Base-by-base conservation (phyloP, 1,140 invertebrate species). In the Venturia canescens region DNA sequence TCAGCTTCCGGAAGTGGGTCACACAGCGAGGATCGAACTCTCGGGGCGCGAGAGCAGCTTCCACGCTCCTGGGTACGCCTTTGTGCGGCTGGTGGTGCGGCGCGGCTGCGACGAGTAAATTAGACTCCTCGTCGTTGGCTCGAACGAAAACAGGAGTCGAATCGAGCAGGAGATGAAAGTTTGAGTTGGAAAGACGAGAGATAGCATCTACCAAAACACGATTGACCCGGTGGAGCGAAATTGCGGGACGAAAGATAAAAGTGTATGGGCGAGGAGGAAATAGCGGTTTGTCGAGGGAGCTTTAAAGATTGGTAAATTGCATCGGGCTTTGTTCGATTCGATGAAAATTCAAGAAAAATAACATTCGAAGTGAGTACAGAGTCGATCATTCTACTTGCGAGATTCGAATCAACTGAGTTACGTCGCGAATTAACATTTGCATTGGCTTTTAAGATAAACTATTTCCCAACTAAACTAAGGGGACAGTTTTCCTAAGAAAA, bases 21-120 rank as follows among this genome's bases (percentile, higher is more conserved):
- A 63, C 72, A 81, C 48, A 70, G 74, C 74, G 79, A 70, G 67
- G 69, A 80, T 80, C 78, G 74, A 80, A 83, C 67, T 83, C 69
- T 18, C 53, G 1, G 21, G 6, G 38, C n/a, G n/a, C 16, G 70
- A 18, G 72, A 60, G 53, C 27, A 60, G 50, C 72, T 60, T 34
- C 48, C 6, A 48, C 48, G 13, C 27, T 23, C 53, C 57, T 60
- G 76, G 38, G 38, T 44, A 44, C 57, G n/a, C 21, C 44, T 72
- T 72, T 21, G 31, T 72, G 34, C 71, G 50, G 23, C 44, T 74
- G 23, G 26, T 74, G 29, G 16, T 72, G 69, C 7, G 63, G 70
- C 66, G 69, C 7, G 63, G 70, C 66, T 50, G 79, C 78, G 78
- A 82, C 67, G 66, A 76, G 72, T 80, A 82, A 82, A 82, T 82